Evolutionary conservation across 2,888 invertebrate species (phyloP).

Genomic region (Noctua fimbriata): DNA sequence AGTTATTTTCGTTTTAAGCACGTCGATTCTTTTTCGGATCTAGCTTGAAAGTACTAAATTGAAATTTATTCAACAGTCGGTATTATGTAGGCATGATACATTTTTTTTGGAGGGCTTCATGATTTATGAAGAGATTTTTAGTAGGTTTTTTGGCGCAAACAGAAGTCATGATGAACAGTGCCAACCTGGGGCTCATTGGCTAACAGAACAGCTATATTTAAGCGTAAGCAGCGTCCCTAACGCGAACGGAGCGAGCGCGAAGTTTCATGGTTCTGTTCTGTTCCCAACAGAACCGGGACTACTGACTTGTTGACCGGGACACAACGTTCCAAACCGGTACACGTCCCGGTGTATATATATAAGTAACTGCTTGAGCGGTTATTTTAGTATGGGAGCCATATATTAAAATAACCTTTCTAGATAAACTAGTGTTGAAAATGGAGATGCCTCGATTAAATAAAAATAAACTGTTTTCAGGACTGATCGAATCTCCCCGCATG

Average conservation of each 20-base stretch:
- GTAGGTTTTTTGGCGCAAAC: neutral
- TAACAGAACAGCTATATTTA: neutral
- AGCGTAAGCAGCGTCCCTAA: too few species aligned
- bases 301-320: neutral
- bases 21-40: neutral
- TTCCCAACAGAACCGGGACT: neutral
- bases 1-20: neutral
- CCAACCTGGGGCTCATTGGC: neutral
- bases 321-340: neutral
- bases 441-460: neutral
- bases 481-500: slow-evolving; percentile 92
- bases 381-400: neutral
- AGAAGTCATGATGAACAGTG: neutral
- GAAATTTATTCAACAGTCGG: neutral
- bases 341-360: neutral
- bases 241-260: neutral
- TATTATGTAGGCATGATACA: neutral
- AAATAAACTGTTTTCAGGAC: slow-evolving; percentile 82
- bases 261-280: neutral
- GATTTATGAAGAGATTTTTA: neutral
- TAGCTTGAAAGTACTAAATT: neutral
- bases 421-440: neutral
- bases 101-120: neutral
- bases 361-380: too few species aligned
- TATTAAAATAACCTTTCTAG: neutral